These are phyloP conservation scores for Pseudorectes ferrugineus DNA, from an alignment of 2,113 vertebrate genomes.

Conservation along the genomic window DNA sequence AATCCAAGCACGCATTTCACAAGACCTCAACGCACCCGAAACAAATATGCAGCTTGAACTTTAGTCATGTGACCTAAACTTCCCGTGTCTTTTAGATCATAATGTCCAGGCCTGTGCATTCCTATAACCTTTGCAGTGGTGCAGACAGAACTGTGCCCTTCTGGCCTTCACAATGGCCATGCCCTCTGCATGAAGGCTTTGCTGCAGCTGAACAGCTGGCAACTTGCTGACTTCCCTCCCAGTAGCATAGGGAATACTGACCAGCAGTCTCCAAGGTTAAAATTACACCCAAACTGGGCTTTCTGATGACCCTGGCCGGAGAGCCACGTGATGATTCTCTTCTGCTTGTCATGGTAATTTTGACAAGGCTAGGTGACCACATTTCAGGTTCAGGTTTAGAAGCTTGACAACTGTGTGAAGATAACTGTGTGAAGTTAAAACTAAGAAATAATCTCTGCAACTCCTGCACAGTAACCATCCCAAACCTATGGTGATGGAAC, in stretches of 20 bases:
- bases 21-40: not conserved
- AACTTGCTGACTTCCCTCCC: not conserved
- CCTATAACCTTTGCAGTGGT: not conserved
- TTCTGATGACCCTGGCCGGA: not conserved
- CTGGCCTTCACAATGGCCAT: not conserved
- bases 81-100: not conserved
- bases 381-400: not conserved
- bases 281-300: not conserved
- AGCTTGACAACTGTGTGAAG: not conserved
- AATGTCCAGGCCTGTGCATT: fast-evolving
- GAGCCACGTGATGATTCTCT: not conserved
- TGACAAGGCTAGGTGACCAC: not conserved
- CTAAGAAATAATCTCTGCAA: not conserved
- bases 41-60: not conserved
- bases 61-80: not conserved
- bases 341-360: not conserved
- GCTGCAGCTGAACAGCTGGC: not conserved
- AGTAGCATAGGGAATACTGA: not conserved
- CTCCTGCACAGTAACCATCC: not conserved
- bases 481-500: not conserved
- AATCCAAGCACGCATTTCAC: not conserved
- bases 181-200: not conserved
- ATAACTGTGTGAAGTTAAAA: not conserved
- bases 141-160: not conserved
- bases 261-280: not conserved